These are phyloP conservation scores for Proisotoma minuta DNA, from an alignment of 2,888 invertebrate genomes.

Conservation along the genomic window DNA sequence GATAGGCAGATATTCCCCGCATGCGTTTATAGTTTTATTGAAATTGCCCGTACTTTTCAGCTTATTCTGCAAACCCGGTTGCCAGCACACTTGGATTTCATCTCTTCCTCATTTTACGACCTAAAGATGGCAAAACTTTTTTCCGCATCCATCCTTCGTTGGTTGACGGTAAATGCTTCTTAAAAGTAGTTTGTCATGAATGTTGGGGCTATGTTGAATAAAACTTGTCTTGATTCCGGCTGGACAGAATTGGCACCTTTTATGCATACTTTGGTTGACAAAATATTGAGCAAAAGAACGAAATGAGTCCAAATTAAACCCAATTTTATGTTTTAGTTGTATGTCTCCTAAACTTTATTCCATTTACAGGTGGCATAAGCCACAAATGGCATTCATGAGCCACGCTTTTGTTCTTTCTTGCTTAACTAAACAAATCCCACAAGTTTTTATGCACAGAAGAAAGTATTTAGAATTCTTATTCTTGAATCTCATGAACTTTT, in stretches of 20 bases:
- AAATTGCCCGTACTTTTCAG: constrained; percentile 27
- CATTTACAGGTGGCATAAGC: constrained; percentile 15
- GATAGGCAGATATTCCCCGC: constrained; percentile 15
- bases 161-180: too few relatives aligned
- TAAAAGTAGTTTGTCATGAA: too few relatives aligned
- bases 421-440: constrained; percentile 5
- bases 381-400: neutral
- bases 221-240: too few relatives aligned
- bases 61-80: constrained; percentile 8
- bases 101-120: constrained; percentile 16
- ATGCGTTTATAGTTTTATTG: constrained; percentile 43
- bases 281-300: neutral
- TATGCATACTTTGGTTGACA: neutral
- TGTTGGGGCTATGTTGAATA: too few relatives aligned
- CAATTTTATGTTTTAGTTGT: neutral
- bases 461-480: too few relatives aligned
- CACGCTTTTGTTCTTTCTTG: too few relatives aligned
- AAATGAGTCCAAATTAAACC: constrained; percentile 8
- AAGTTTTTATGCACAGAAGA: too few relatives aligned
- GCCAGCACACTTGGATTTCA: constrained; percentile 12
- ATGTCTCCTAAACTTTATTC: neutral
- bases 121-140: constrained; percentile 16
- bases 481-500: too few relatives aligned
- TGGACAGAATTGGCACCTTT: too few relatives aligned
- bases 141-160: neutral